Evolutionary conservation across 2,113 vertebrate genomes (phyloP).

Genomic region (Narcine bancroftii): DNA sequence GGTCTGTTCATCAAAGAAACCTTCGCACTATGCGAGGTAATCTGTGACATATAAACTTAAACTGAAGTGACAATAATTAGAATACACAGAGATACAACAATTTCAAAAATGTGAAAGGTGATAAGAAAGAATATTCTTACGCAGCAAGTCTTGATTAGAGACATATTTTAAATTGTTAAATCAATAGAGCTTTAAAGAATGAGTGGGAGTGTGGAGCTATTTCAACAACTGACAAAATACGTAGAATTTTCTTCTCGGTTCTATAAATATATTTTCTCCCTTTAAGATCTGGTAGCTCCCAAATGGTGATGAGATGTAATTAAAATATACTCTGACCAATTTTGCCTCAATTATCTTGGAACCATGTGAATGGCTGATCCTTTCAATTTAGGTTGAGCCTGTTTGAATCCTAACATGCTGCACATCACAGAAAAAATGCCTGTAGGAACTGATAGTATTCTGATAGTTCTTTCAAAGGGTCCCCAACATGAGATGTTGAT

Average conservation of each 20-base stretch:
- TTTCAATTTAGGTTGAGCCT: neutral
- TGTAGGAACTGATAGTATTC: neutral
- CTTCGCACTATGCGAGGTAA: too few species aligned
- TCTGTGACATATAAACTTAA: too few species aligned
- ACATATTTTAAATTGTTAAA: neutral
- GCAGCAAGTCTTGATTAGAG: neutral
- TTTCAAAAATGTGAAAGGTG: neutral
- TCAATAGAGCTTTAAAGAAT: neutral
- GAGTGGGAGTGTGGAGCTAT: neutral
- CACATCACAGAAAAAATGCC: neutral
- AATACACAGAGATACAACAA: neutral
- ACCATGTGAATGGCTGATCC: neutral
- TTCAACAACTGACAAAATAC: neutral
- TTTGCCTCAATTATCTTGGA: neutral
- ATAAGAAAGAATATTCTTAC: neutral
- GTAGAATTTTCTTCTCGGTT: neutral
- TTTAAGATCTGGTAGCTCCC: neutral
- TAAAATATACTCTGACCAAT: neutral
- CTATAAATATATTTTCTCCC: neutral
- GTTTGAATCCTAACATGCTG: neutral
- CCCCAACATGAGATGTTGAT: too few species aligned
- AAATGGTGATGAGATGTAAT: neutral
- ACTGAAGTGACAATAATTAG: neutral
- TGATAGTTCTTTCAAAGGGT: neutral
- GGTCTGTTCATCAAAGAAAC: too few species aligned